Percentiles rank a stretch among this genome's conserved stretches.
phyloP scores from a whole-genome alignment of 1,140 invertebrate genomes.

The Drosophila neocordata region DNA sequence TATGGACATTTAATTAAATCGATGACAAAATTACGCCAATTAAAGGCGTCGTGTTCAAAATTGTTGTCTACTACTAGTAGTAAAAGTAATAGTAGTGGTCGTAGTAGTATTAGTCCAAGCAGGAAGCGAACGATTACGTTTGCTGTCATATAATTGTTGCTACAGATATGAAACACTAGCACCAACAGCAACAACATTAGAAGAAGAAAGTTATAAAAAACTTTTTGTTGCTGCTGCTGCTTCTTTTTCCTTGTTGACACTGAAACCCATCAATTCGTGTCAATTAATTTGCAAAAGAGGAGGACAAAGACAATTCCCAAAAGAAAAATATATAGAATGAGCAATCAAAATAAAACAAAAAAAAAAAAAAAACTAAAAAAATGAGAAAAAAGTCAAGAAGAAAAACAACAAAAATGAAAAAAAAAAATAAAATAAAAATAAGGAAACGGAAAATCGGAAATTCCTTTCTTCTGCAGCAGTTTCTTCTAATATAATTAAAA shows the following conservation, averaged over 20 bases:
- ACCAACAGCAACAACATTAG: neutral
- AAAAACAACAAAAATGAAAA: neutral
- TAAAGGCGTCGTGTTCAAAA: conserved; percentile 71
- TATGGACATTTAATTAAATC: conserved; percentile 78
- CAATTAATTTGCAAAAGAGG: conserved; percentile 74
- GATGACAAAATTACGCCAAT: conserved; percentile 80
- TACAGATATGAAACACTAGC: conserved; percentile 22
- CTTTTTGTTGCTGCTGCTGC: conserved; percentile 40
- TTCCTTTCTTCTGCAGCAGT: conserved; percentile 49
- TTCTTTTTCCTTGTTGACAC: conserved; percentile 54
- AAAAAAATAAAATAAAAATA: neutral
- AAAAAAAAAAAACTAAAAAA: neutral
- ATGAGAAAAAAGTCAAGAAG: neutral
- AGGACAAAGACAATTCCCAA: conserved; percentile 55
- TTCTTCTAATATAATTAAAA: conserved; percentile 78
- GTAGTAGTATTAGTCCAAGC: conserved; percentile 2
- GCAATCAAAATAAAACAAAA: neutral
- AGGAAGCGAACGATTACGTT: conserved; percentile 43
- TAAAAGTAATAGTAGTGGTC: neutral
- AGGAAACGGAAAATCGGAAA: neutral
- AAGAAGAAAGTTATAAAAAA: conserved; percentile 63
- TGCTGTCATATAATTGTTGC: conserved; percentile 68
- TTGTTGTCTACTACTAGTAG: conserved; percentile 48
- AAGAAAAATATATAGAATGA: neutral
- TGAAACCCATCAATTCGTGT: conserved; percentile 79